Conservation (phyloP, 37 sponge, comb jelly and placozoan species). For the Lycopodina hypogea region DNA sequence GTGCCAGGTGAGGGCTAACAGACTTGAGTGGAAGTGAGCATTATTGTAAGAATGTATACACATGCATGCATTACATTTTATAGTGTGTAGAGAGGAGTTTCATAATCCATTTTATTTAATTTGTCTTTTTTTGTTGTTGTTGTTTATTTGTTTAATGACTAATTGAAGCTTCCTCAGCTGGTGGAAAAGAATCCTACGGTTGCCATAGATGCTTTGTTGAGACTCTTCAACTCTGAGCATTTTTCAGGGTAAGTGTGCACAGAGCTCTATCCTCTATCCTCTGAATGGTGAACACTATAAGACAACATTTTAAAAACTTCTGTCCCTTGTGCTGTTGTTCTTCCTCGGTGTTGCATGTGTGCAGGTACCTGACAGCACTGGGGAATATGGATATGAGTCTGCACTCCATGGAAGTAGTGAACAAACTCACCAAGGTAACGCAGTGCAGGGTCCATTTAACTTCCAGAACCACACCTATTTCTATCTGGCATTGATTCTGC, state of each 20-base stretch:
- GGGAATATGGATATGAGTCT: slow-evolving; percentile 96
- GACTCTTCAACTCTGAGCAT: slow-evolving; percentile 64
- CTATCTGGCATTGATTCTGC: too few species aligned
- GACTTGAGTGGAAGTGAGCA: too few species aligned
- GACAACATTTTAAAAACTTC: not conserved
- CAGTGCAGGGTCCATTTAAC: too few species aligned
- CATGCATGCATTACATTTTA: too few species aligned
- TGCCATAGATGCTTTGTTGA: slow-evolving; percentile 85
- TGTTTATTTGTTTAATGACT: too few species aligned
- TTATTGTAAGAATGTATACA: too few species aligned
- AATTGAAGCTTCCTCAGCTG: slow-evolving; percentile 77
- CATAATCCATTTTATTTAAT: not conserved
- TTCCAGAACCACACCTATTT: too few species aligned
- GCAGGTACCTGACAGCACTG: slow-evolving; percentile 77
- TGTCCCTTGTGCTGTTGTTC: not conserved
- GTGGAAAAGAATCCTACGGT: slow-evolving; percentile 94
- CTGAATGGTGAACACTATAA: not conserved
- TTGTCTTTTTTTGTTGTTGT: not conserved
- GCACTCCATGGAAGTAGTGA: slow-evolving; percentile 98
- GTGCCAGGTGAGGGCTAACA: too few species aligned
- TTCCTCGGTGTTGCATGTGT: not conserved
- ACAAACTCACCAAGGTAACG: slow-evolving; percentile 81
- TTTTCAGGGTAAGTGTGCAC: slow-evolving; percentile 79
- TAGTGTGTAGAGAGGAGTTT: too few species aligned
- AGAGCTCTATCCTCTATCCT: not conserved